Base-by-base conservation (phyloP, 1,140 invertebrate genomes). In the Agraylea sexmaculata region DNA sequence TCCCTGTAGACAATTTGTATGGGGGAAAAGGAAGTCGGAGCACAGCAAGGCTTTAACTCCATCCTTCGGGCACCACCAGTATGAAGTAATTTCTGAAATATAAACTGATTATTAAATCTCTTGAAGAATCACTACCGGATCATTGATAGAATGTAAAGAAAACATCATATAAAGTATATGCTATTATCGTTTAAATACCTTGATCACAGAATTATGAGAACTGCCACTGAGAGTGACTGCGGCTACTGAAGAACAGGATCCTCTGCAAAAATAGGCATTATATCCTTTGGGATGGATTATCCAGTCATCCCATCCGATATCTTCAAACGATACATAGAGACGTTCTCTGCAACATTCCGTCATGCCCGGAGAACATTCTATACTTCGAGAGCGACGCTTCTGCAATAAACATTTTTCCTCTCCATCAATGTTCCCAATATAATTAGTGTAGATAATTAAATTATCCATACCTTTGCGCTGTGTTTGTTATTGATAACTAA, bases 231-330 rank as follows among this genome's bases (percentile, higher is more conserved):
- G 59, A 1, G 80, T 73, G 2, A 83, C 66, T 8, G 80, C 75
- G 1, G 77, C 72, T 3, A 78, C 75, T 0, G 75, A 71, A 0
- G 70, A 65, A 54, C 86, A 89, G 4, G 75, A 78, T 1, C 87
- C 87, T 21, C 76, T 78, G 50, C 86, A 90, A 61, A 84, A 89
- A 58, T 86, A 86, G 0, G 85, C 84, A 43, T 87, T 72, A 55
- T 88, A 89, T 0, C 79, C 81, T 8, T 64, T 67, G 0, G 87
- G 87, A 31, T 78, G 69, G 13, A 90, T 71, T 36, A 92, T 87
- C 83, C 85, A 89, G 57, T 87, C 78, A 47, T 78, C 77, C 87
- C 86, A 91, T 28, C 85, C 85, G 27, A 91, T 78, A 18, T 86
- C 82, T 16, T 72, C 73, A 54, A 91, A 90, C 43, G 77, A 80